phyloP scores from a whole-genome alignment of 2,113 vertebrate genomes.

The Alethe diademata region DNA sequence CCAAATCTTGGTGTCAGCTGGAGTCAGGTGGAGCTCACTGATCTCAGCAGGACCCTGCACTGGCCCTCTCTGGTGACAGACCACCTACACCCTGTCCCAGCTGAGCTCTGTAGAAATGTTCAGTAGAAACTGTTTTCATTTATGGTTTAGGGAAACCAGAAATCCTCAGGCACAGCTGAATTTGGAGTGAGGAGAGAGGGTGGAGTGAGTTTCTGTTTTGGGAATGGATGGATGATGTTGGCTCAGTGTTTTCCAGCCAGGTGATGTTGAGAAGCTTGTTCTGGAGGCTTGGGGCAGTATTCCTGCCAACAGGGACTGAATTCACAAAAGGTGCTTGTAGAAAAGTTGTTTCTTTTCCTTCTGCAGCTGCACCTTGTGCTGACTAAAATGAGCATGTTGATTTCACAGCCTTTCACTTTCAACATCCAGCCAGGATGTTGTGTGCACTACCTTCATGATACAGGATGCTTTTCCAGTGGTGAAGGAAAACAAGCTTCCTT shows the following conservation, averaged over 20 bases:
- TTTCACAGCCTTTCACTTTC: slow-evolving; percentile 2
- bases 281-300: not conserved
- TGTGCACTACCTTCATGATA: not conserved
- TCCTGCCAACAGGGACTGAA: not conserved
- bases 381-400: not conserved
- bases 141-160: not conserved
- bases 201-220: not conserved
- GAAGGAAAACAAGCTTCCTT: slow-evolving; percentile 26
- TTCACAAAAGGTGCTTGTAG: not conserved
- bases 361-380: not conserved
- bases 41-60: not conserved
- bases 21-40: not conserved
- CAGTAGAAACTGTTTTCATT: not conserved
- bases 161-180: not conserved
- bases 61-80: not conserved
- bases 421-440: not conserved
- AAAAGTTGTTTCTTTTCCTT: not conserved
- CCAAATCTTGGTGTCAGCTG: not conserved
- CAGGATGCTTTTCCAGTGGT: not conserved
- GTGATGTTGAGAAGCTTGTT: not conserved
- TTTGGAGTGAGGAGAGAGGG: not conserved
- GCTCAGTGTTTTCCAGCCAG: not conserved
- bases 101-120: not conserved
- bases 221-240: not conserved
- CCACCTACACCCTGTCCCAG: not conserved